Percentiles rank a stretch among this genome's conserved stretches.
These are phyloP conservation scores for Catalaphyllia jardinei DNA, from an alignment of 64 coral and sea anemone genomes.

Conservation along the genomic window DNA sequence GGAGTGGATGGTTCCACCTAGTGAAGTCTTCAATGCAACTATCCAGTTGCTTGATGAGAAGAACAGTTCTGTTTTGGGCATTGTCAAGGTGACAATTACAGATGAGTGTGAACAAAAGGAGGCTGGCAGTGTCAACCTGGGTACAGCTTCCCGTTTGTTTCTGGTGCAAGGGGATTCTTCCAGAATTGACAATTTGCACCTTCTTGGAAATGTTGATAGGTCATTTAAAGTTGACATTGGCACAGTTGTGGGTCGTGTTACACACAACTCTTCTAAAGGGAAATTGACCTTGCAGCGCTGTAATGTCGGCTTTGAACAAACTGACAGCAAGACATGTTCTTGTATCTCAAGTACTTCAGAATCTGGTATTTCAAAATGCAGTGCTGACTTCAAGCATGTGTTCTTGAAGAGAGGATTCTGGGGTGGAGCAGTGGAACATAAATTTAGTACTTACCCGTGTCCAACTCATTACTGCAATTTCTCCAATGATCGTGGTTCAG, in stretches of 20 bases:
- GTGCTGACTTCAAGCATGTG: slow-evolving; percentile 4
- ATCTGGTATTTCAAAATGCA: slow-evolving; percentile 25
- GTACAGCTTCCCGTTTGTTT: slow-evolving; percentile 62
- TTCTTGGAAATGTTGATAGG: slow-evolving; percentile 1
- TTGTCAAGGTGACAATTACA: slow-evolving; percentile 52
- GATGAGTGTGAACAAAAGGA: neutral
- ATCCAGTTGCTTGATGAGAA: slow-evolving; percentile 81
- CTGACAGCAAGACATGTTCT: neutral
- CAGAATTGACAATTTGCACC: slow-evolving; percentile 20
- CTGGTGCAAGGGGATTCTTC: slow-evolving; percentile 53
- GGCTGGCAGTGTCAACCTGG: slow-evolving; percentile 17
- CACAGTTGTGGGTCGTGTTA: slow-evolving; percentile 42
- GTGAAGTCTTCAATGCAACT: slow-evolving; percentile 62
- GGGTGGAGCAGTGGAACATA: slow-evolving; percentile 32
- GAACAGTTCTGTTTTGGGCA: slow-evolving; percentile 59
- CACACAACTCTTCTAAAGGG: neutral
- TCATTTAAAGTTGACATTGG: slow-evolving; percentile 51
- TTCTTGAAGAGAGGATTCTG: slow-evolving; percentile 57
- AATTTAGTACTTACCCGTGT: slow-evolving; percentile 75
- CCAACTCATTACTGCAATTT: slow-evolving; percentile 50
- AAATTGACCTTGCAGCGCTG: slow-evolving; percentile 13
- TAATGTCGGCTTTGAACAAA: slow-evolving; percentile 31
- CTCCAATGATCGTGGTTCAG: neutral
- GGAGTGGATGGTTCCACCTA: slow-evolving; percentile 78
- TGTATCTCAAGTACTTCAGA: slow-evolving; percentile 15